Evolutionary conservation across 2,113 vertebrate genomes (phyloP).

Genomic region (Chlorocebus sabaeus): DNA sequence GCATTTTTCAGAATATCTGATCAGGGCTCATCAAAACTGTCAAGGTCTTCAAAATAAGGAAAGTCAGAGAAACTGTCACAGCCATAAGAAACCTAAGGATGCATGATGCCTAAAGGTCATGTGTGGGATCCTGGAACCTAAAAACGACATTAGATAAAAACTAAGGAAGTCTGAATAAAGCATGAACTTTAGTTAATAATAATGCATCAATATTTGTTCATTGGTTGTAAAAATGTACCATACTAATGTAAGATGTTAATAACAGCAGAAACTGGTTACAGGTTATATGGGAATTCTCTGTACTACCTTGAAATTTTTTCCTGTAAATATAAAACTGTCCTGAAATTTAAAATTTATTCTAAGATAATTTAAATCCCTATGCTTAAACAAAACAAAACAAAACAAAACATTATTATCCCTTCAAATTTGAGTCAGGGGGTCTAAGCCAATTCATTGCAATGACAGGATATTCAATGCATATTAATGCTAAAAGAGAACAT

Average conservation of each 20-base stretch:
- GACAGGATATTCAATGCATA: background rate
- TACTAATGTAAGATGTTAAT: background rate
- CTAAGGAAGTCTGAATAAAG: background rate
- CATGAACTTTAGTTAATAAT: background rate
- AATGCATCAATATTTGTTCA: background rate
- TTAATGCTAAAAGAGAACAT: background rate
- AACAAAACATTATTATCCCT: background rate
- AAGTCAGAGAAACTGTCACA: background rate
- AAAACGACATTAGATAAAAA: background rate
- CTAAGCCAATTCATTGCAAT: background rate
- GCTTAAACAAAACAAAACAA: background rate
- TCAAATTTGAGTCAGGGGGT: background rate
- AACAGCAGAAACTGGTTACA: background rate
- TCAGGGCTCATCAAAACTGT: background rate
- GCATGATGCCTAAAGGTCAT: background rate
- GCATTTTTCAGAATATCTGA: background rate
- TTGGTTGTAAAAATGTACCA: background rate
- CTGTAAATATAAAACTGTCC: background rate
- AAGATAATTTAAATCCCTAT: background rate
- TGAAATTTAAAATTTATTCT: background rate
- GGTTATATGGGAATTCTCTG: background rate
- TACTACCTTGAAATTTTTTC: background rate
- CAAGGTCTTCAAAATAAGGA: background rate
- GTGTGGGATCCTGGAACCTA: background rate
- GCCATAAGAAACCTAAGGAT: background rate